Base-by-base conservation (phyloP, 2,113 vertebrate species). In the Rattus rattus region DNA sequence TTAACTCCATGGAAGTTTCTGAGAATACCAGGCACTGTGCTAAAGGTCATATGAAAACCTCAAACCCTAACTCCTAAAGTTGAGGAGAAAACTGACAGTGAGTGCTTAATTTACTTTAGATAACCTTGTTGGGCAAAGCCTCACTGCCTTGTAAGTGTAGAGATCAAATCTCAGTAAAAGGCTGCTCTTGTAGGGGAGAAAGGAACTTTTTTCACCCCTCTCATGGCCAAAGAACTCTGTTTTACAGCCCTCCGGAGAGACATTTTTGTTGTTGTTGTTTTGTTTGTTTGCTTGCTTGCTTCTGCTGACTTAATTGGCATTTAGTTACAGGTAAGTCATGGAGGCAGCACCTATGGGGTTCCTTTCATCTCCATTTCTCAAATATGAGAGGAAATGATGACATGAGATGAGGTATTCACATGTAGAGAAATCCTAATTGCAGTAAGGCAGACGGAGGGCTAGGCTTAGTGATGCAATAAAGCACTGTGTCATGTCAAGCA, bases 301-400 rank as follows among this genome's bases (percentile, higher is more conserved):
- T 96, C n/a, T 49, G 83, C 72, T 88, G 79, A 79, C 72, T 92
- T 72, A 89, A 73, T 36, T 69, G 69, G 52, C 72, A 86, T 49
- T 65, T 36, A 26, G 77, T 69, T 86, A 84, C 54, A 77, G 30
- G 39, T 59, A 72, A 43, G 65, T 70, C 20, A 70, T 16, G 65
- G 56, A 91, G 8, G 26, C 10, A 80, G 24, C 49, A 90, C 30
- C 43, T 79, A 54, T 26, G 43, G 24, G 8, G 63, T 8, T 65
- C n/a, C 47, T n/a, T 52, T 63, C 72, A 43, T 33, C 52, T 20
- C n/a, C 86, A 7, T 92, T 16, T 47, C 65, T 70, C 56, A 88
- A 76, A 56, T 81, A 88, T 9, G 30, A 91, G 72, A 75, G 63
- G 63, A 93, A 91, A 81, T 43, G 28, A 81, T 36, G 59, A 61